Percentiles rank a stretch among this genome's conserved stretches.
These are phyloP conservation scores for Heterodera carotae DNA, from an alignment of 1,140 invertebrate genomes.

Conservation along the genomic window DNA sequence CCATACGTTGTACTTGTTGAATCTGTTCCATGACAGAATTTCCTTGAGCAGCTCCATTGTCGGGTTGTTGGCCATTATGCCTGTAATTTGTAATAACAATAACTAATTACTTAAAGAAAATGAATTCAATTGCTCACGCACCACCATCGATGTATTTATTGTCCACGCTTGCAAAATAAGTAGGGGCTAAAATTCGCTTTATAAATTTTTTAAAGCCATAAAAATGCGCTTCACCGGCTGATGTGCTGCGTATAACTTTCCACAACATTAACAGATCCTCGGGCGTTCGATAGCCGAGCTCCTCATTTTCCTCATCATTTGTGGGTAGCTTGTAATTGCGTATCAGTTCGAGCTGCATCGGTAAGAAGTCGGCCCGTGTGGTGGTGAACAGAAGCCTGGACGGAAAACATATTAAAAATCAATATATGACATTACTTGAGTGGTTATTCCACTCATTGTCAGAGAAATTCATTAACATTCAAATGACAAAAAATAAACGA, in stretches of 20 bases:
- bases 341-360: conserved; percentile 89
- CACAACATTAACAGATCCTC: conserved; percentile 46
- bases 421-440: conserved; percentile 32
- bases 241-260: conserved; percentile 52
- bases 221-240: conserved; percentile 46
- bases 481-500: neutral
- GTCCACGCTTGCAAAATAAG: conserved; percentile 80
- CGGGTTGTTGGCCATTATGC: conserved; percentile 41
- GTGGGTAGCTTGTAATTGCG: conserved; percentile 82
- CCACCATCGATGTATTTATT: conserved; percentile 89
- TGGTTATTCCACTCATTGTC: neutral
- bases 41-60: conserved; percentile 42
- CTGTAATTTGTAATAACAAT: conserved; percentile 28
- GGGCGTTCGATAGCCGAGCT: conserved; percentile 68
- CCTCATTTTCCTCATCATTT: conserved; percentile 61
- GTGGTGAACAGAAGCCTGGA: conserved; percentile 83
- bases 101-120: too few species aligned
- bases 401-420: conserved; percentile 41
- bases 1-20: conserved; percentile 27
- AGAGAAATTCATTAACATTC: conserved; percentile 35
- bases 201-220: conserved; percentile 20
- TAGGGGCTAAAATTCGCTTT: conserved; percentile 83
- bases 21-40: conserved; percentile 29
- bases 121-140: neutral
- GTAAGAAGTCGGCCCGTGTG: conserved; percentile 84